These are phyloP conservation scores for honey bee (Apis mellifera) DNA, from an alignment of 1,140 invertebrate species.

Conservation along the genomic window Amel_HAv3.1 CM009939.2:2850001-2850500, in stretches of 20 bases:
- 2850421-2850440: conserved; percentile 21
- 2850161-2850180: too few species aligned
- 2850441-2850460: background rate
- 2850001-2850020: background rate
- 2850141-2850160: background rate
- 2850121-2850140: background rate
- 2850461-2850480: too few species aligned
- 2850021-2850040: background rate
- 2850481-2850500: too few species aligned
- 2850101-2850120: too few species aligned
- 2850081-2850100: too few species aligned
- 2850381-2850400: background rate
- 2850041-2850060: background rate
- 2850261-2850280: background rate
- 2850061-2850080: too few species aligned
- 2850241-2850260: background rate
- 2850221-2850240: background rate
- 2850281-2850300: background rate
- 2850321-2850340: background rate
- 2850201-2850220: background rate
- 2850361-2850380: too few species aligned
- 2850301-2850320: background rate
- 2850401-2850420: background rate
- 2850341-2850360: background rate
- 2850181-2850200: background rate